Conservation (phyloP, 2,113 vertebrate species). For the Phyllostomus hastatus region DNA sequence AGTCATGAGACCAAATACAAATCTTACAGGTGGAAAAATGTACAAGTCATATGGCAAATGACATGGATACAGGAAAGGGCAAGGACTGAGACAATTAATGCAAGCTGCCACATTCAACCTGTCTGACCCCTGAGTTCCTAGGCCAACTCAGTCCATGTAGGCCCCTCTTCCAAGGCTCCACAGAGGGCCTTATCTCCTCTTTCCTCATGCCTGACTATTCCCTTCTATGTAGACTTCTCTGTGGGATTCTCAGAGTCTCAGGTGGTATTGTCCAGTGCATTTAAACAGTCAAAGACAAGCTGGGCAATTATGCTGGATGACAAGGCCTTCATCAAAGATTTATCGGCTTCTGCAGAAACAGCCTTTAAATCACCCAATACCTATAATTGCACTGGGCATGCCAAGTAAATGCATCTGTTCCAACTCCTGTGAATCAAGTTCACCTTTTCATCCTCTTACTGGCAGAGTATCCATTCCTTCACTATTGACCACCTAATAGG, state of each 20-base stretch:
- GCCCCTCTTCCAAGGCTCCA: not conserved
- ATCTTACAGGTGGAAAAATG: not conserved
- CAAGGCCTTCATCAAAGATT: not conserved
- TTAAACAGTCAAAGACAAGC: not conserved
- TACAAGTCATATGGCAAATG: not conserved
- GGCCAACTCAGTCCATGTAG: not conserved
- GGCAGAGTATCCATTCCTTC: not conserved
- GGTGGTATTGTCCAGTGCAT: not conserved
- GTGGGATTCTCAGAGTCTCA: not conserved
- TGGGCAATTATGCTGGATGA: not conserved
- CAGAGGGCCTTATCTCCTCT: not conserved
- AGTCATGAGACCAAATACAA: not conserved
- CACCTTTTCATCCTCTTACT: not conserved
- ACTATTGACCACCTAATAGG: not conserved
- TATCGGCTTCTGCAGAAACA: not conserved
- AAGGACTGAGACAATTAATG: not conserved
- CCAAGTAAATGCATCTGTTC: not conserved
- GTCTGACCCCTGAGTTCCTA: not conserved
- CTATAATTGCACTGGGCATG: not conserved
- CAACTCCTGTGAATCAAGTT: not conserved
- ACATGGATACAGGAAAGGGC: accelerated
- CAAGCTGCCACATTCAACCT: not conserved
- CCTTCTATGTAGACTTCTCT: not conserved
- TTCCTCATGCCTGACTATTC: not conserved
- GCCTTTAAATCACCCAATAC: slow-evolving; percentile 12